A percentile compares a stretch with the other conserved stretches of the same genome.
phyloP scores from a whole-genome alignment of 1,140 invertebrate species.

The Scaptomyza pallida region DNA sequence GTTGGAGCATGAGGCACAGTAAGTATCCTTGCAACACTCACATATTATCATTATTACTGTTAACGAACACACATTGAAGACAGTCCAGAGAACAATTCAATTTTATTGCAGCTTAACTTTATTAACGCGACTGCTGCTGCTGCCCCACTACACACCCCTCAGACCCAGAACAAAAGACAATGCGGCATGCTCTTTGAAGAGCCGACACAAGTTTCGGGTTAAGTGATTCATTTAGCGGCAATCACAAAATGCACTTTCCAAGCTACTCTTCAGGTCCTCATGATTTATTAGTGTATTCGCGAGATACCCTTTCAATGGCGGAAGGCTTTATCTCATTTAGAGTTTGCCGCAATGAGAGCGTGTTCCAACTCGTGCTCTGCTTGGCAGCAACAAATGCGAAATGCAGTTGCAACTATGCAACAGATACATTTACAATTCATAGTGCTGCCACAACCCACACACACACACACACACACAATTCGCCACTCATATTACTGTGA shows the following conservation, averaged over 20 bases:
- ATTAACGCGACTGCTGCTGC: slow-evolving; percentile 57
- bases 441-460: too few relatives aligned
- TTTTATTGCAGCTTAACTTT: slow-evolving; percentile 80
- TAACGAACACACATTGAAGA: slow-evolving; percentile 51
- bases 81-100: slow-evolving; percentile 67
- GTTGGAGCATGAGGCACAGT: slow-evolving; percentile 99
- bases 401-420: not conserved
- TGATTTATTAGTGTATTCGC: slow-evolving; percentile 66
- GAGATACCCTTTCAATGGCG: slow-evolving; percentile 61
- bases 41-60: slow-evolving; percentile 29
- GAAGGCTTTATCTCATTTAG: slow-evolving; percentile 80
- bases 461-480: too few relatives aligned
- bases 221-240: slow-evolving; percentile 81
- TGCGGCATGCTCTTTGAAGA: slow-evolving; percentile 64
- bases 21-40: slow-evolving; percentile 84
- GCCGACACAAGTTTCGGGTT: slow-evolving; percentile 68
- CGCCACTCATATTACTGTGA: slow-evolving; percentile 62
- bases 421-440: too few relatives aligned
- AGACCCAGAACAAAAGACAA: slow-evolving; percentile 51
- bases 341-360: too few relatives aligned
- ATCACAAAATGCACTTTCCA: slow-evolving; percentile 80
- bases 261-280: slow-evolving; percentile 45
- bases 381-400: too few relatives aligned
- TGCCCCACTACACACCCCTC: too few relatives aligned
- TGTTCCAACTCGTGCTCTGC: too few relatives aligned